Percentiles rank a stretch among this genome's conserved stretches.
These are phyloP conservation scores for Imbricaverruca yamaguchii DNA, from an alignment of 2,888 invertebrate genomes.

Conservation along the genomic window DNA sequence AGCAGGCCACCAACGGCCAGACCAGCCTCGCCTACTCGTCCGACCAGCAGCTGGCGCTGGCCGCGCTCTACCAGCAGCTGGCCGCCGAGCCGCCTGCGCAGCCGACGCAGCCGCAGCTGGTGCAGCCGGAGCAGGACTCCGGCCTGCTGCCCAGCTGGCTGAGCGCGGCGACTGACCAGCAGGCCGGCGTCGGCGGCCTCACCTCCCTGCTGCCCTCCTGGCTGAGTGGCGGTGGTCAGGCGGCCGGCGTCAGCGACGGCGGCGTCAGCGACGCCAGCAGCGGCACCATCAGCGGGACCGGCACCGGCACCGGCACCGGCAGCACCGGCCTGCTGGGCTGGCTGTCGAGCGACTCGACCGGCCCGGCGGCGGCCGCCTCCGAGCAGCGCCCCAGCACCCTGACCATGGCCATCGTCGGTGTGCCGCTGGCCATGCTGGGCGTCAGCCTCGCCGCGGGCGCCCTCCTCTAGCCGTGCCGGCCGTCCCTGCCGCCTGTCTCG, in stretches of 20 bases:
- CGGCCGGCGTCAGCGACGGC: neutral
- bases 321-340: neutral
- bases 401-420: neutral
- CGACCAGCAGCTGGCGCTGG: constrained; percentile 11
- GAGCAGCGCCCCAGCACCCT: neutral
- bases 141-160: neutral
- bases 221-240: neutral
- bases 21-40: neutral
- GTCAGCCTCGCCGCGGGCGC: neutral
- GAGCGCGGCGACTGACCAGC: neutral
- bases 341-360: neutral
- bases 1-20: neutral
- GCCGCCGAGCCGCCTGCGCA: neutral
- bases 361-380: too few species aligned
- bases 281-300: neutral
- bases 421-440: neutral
- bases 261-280: neutral
- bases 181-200: neutral
- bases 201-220: neutral
- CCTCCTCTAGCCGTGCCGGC: neutral
- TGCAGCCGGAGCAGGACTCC: neutral
- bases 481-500: too few species aligned
- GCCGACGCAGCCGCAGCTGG: neutral
- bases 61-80: neutral
- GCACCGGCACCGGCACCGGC: neutral